Evolutionary conservation across 2,113 vertebrate species (phyloP), one percentile per base, ranked within the genome.

Genomic region (Grammomys surdaster): DNA sequence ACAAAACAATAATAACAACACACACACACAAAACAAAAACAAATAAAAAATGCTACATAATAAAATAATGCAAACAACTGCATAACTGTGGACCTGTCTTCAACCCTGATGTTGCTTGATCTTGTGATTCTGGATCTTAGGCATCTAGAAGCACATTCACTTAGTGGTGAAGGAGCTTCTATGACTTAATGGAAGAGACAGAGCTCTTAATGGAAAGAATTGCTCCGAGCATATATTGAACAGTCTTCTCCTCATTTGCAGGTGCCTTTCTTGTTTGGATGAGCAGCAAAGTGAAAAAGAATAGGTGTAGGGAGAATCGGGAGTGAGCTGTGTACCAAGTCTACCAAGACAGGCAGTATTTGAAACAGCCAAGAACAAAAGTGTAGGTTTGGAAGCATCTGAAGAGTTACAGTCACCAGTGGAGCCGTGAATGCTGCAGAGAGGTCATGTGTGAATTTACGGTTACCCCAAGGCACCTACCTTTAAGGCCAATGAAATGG

Each of bases 61-160:
- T 31, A 84, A 46, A 85, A 65, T 43, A 65, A 63, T 26, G 46
- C 65, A 65, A 94, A 85, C 43, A 16, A 69, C 40, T 76, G 60
- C 19, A 54, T 87, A 86, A 89, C 63, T 91, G 28, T 9, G 17
- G 67, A 28, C 24, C 51, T 73, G 69, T 51, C 72, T 89, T 91
- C 16, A 93, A n/a, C 40, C 54, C 46, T 89, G 77, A 73, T 11
- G 12, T 40, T 75, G 7, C 78, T 46, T 90, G 60, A 69, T 33
- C 76, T 84, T 94, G 70, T 82, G 54, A 75, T 80, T 90, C 36
- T 54, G 90, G 43, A 56, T 22, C 56, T 85, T 81, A 54, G 89
- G 77, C 51, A 77, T 82, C 31, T 86, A 36, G 92, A 65, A 28
- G 24, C 63, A 60, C 58, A 60, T 60, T 60, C 54, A 90, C 75